Evolutionary conservation across 2,888 invertebrate species (phyloP).

Genomic region (Aproaerema taeniolella): DNA sequence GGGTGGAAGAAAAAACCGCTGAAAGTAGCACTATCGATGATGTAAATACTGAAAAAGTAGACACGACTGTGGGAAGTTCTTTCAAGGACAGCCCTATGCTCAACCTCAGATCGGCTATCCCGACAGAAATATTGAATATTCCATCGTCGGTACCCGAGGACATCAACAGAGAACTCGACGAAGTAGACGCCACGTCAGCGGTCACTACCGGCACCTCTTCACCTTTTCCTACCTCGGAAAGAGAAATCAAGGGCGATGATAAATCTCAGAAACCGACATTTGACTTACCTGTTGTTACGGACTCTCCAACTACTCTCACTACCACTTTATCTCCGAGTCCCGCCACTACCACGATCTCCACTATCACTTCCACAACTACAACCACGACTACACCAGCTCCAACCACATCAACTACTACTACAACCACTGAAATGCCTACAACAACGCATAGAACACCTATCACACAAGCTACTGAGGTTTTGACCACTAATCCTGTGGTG

Average conservation of each 20-base stretch:
- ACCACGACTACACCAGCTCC: neutral
- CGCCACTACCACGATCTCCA: no score
- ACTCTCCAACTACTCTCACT: no score
- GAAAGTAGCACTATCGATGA: neutral
- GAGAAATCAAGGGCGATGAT: conserved; percentile 21
- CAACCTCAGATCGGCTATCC: conserved; percentile 58
- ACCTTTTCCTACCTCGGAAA: conserved; percentile 13
- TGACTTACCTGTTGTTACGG: no score
- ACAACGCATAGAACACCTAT: conserved; percentile 5
- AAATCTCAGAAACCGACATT: conserved; percentile 17
- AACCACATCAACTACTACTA: conserved; percentile 11
- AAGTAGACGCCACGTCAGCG: conserved; percentile 17
- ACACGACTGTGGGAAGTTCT: conserved; percentile 25
- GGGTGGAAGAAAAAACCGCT: neutral
- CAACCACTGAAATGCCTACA: conserved; percentile 21
- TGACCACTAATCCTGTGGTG: conserved; percentile 36
- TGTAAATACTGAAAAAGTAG: neutral
- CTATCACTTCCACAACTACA: neutral
- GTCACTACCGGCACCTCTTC: no score
- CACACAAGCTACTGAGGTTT: neutral
- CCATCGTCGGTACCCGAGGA: conserved; percentile 46
- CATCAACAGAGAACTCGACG: conserved; percentile 37
- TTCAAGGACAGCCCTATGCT: conserved; percentile 50
- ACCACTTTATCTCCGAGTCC: no score
- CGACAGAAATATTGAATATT: conserved; percentile 50